These are phyloP conservation scores for Merops nubicus DNA, from an alignment of 2,113 vertebrate genomes.

Conservation along the genomic window DNA sequence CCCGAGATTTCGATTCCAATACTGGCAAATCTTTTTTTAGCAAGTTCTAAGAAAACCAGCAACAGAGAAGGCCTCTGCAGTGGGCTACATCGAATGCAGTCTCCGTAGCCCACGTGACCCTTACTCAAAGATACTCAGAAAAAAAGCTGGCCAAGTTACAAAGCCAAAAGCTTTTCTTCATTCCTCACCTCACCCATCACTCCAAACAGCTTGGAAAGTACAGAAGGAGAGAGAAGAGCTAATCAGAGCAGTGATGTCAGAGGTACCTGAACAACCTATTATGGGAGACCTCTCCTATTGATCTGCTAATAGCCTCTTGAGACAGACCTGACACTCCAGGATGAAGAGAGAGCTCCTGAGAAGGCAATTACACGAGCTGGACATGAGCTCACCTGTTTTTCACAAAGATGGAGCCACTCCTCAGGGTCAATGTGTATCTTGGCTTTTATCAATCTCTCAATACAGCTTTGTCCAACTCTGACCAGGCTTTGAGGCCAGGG, in stretches of 20 bases:
- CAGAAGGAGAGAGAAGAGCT: conserved; percentile 14
- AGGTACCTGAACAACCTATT: conserved; percentile 42
- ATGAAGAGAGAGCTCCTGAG: not conserved
- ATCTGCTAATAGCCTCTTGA: conserved; percentile 67
- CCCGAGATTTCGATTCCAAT: not conserved
- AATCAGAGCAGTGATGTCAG: conserved; percentile 47
- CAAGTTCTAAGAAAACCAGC: not conserved
- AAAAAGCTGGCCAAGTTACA: not conserved
- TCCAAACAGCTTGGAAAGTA: not conserved
- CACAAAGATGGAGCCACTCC: conserved; percentile 30
- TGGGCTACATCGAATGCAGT: not conserved
- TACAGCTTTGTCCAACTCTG: not conserved
- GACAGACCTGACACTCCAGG: conserved; percentile 38
- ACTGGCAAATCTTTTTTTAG: not conserved
- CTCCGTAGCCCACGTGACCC: not conserved
- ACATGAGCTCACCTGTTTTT: conserved; percentile 39
- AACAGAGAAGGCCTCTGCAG: not conserved
- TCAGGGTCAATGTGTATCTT: not conserved
- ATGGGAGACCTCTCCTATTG: conserved; percentile 37
- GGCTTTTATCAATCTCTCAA: conserved; percentile 17
- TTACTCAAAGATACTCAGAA: not conserved
- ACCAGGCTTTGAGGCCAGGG: not conserved
- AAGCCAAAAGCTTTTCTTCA: not conserved
- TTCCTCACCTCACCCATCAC: not conserved
- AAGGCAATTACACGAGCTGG: conserved; percentile 44